These are phyloP conservation scores for Gallinago stenura DNA, from an alignment of 2,797 vertebrate genomes.

Conservation along the genomic window DNA sequence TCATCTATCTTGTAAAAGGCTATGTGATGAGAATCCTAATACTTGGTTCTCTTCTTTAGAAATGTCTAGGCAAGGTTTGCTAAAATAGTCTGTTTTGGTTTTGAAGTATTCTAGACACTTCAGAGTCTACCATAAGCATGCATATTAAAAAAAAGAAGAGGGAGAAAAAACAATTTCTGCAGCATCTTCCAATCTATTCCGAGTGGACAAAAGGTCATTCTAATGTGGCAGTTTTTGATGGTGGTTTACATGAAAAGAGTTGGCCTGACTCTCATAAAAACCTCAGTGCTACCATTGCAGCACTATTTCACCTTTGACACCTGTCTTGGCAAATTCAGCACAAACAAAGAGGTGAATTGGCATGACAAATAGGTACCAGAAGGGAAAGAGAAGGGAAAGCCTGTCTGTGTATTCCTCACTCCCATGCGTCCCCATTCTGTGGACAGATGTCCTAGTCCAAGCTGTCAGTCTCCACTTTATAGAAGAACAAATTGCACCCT, in stretches of 20 bases:
- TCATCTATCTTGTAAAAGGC: background rate
- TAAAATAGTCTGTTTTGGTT: background rate
- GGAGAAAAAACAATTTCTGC: background rate
- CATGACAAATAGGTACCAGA: background rate
- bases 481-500: background rate
- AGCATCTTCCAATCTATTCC: background rate
- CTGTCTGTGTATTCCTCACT: background rate
- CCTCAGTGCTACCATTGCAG: background rate
- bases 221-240: background rate
- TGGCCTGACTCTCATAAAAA: background rate
- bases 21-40: background rate
- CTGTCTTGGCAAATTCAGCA: background rate
- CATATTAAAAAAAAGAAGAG: background rate
- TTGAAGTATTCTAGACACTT: background rate
- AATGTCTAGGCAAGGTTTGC: background rate
- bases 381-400: background rate
- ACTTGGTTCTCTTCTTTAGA: background rate
- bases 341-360: background rate
- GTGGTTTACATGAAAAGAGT: background rate
- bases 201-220: background rate
- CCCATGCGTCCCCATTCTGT: fast-evolving
- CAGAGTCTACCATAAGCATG: background rate
- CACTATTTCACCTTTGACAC: background rate
- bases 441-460: background rate
- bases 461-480: background rate